Conservation (phyloP, 2,888 invertebrate species). For the Himalopsyche japonica region DNA sequence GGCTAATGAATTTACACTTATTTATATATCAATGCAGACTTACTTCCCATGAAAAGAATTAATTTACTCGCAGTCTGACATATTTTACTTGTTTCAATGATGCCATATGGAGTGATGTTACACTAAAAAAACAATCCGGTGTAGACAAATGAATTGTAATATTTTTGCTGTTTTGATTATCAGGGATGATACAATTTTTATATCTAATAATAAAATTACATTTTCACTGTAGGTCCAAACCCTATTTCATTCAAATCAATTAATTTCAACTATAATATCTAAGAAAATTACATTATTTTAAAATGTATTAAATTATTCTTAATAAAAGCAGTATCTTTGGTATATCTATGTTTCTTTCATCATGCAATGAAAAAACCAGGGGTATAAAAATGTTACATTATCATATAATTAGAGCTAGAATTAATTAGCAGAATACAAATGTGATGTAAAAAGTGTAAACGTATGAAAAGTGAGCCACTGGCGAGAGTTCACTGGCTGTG, state of each 20-base stretch:
- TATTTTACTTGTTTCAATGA: too few relatives aligned
- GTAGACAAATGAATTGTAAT: background rate
- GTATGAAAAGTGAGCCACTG: background rate
- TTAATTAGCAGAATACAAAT: background rate
- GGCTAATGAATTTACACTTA: background rate
- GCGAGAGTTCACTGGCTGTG: constrained; percentile 52
- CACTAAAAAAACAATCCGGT: background rate
- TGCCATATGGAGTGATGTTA: too few relatives aligned
- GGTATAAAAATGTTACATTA: constrained; percentile 3
- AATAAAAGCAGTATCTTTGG: constrained; percentile 40
- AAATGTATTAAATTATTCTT: constrained; percentile 19
- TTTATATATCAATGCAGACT: background rate
- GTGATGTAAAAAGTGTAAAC: background rate
- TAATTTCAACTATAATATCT: background rate
- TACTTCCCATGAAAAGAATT: too few relatives aligned
- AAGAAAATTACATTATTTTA: background rate
- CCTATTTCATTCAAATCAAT: background rate
- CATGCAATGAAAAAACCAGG: constrained; percentile 12
- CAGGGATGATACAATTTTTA: background rate
- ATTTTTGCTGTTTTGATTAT: background rate
- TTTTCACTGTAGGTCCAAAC: background rate
- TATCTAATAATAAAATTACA: background rate
- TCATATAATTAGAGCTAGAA: background rate
- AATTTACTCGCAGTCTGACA: too few relatives aligned
- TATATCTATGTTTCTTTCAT: constrained; percentile 23